Percentiles rank a stretch among this genome's conserved stretches.
phyloP scores from a whole-genome alignment of 2,888 invertebrate species.

The Patella caerulea region DNA sequence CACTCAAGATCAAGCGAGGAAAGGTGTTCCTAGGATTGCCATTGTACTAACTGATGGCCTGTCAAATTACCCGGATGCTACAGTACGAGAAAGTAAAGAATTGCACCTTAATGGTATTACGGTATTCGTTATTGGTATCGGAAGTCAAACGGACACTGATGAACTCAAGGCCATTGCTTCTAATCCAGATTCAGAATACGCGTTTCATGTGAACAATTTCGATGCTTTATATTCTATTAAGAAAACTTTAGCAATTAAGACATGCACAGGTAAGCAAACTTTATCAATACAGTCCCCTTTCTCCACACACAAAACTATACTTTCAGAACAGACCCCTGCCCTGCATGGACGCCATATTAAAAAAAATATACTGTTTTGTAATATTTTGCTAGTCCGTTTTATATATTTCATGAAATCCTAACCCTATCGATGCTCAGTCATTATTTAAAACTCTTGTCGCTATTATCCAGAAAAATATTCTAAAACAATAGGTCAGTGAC shows the following conservation, averaged over 20 bases:
- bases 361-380: too few species aligned
- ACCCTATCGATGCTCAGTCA: too few species aligned
- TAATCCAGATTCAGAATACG: conserved; percentile 26
- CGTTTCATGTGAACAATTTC: conserved; percentile 40
- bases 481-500: too few species aligned
- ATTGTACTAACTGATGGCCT: conserved; percentile 45
- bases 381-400: too few species aligned
- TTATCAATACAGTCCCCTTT: too few species aligned
- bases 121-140: conserved; percentile 26
- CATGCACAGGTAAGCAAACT: conserved; percentile 26
- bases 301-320: too few species aligned
- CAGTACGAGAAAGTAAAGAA: conserved; percentile 27
- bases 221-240: conserved; percentile 41
- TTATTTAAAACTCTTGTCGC: too few species aligned
- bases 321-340: too few species aligned
- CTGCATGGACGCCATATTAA: too few species aligned
- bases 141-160: background rate
- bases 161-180: conserved; percentile 23
- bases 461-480: too few species aligned
- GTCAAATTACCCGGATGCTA: conserved; percentile 37
- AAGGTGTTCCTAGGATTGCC: conserved; percentile 28
- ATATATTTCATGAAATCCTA: too few species aligned
- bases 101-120: conserved; percentile 18
- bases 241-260: conserved; percentile 40
- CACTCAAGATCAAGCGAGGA: background rate